These are phyloP conservation scores for Tenrec ecaudatus DNA, from an alignment of 2,113 vertebrate genomes.

Conservation along the genomic window DNA sequence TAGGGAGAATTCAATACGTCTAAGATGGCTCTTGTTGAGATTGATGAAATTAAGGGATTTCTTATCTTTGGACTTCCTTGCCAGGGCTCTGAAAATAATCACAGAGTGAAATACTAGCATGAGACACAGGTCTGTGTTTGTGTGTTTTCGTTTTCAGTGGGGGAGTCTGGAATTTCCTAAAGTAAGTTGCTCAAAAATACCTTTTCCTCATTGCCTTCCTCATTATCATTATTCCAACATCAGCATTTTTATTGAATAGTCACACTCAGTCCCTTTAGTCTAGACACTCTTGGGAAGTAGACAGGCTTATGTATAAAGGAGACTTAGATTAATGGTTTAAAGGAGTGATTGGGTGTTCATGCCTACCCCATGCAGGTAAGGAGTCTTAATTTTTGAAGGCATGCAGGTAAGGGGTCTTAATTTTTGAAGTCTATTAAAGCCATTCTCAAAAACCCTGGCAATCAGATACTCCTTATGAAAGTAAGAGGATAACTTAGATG, in stretches of 20 bases:
- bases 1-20: slow-evolving; percentile 64
- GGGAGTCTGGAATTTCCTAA: background rate
- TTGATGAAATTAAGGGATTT: slow-evolving; percentile 62
- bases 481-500: background rate
- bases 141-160: too few species aligned
- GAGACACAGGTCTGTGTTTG: background rate
- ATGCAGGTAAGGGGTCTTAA: background rate
- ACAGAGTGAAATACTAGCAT: background rate
- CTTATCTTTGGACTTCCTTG: slow-evolving; percentile 40
- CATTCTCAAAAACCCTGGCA: background rate
- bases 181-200: background rate
- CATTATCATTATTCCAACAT: background rate
- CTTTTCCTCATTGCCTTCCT: background rate
- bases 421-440: background rate
- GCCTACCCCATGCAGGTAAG: background rate
- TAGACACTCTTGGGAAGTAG: background rate
- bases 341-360: background rate
- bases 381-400: background rate
- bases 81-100: slow-evolving; percentile 51
- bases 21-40: slow-evolving; percentile 51
- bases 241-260: background rate
- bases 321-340: background rate
- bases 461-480: background rate
- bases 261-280: background rate
- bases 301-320: background rate